Evolutionary conservation across 30 jellyfish, hydroid and myxozoan genomes (phyloP).

Genomic region (Hydractinia symbiolongicarpus): DNA sequence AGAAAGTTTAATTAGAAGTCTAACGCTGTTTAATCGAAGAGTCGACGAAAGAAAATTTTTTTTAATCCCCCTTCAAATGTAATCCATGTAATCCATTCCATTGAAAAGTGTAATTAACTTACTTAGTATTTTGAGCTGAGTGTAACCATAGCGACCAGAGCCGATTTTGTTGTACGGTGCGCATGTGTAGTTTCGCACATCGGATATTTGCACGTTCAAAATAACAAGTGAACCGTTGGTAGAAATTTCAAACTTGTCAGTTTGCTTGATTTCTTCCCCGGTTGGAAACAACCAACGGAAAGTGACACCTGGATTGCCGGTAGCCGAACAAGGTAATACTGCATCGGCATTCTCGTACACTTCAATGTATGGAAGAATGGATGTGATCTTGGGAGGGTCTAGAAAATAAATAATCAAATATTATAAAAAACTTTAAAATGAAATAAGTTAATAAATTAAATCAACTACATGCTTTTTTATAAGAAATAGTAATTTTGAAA

Average conservation of each 20-base stretch:
- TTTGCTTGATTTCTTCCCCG: constrained; percentile 38
- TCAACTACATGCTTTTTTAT: background rate
- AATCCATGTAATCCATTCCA: too few species aligned
- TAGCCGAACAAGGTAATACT: constrained; percentile 85
- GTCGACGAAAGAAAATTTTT: too few species aligned
- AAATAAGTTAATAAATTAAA: background rate
- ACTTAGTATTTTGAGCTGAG: constrained; percentile 62
- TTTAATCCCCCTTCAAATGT: too few species aligned
- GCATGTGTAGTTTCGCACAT: constrained; percentile 73
- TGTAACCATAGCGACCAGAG: constrained; percentile 52
- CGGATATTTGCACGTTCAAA: constrained; percentile 46
- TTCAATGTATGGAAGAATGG: constrained; percentile 36
- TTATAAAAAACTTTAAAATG: background rate
- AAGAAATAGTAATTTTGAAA: background rate
- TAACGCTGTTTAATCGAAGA: too few species aligned
- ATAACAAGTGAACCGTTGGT: constrained; percentile 78
- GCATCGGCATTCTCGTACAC: constrained; percentile 50
- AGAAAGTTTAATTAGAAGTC: too few species aligned
- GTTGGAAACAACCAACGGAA: constrained; percentile 60
- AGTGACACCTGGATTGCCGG: constrained; percentile 94
- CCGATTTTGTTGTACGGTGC: constrained; percentile 80
- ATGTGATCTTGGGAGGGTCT: constrained; percentile 74
- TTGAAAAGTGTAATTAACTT: background rate
- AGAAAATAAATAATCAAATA: background rate
- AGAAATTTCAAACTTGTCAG: constrained; percentile 30